Evolutionary conservation across 2,113 vertebrate species (phyloP).

Genomic region (Crocuta crocuta): DNA sequence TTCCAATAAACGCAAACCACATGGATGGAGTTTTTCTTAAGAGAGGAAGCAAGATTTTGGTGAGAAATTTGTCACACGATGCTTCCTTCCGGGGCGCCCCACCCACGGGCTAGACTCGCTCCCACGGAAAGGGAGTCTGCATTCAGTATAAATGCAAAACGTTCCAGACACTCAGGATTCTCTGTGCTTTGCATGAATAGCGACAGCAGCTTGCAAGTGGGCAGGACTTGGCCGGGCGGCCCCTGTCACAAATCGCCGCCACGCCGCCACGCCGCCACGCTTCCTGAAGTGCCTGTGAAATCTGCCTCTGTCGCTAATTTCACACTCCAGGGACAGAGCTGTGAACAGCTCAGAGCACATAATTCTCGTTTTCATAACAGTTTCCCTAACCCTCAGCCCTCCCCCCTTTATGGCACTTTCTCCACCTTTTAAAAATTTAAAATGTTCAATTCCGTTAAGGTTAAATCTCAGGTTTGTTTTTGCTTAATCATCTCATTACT

Average conservation of each 20-base stretch:
- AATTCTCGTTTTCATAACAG: slow-evolving; percentile 77
- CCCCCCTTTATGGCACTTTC: slow-evolving; percentile 41
- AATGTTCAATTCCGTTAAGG: slow-evolving; percentile 55
- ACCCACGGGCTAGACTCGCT: slow-evolving; percentile 63
- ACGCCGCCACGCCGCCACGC: background rate
- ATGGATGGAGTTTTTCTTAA: background rate
- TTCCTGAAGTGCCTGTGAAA: slow-evolving; percentile 80
- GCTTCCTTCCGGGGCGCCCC: slow-evolving; percentile 47
- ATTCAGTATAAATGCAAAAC: slow-evolving; percentile 70
- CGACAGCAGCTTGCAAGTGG: slow-evolving; percentile 74
- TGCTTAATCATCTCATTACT: slow-evolving; percentile 39
- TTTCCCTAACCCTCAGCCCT: slow-evolving; percentile 68
- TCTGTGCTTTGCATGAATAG: slow-evolving; percentile 75
- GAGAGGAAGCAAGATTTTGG: background rate
- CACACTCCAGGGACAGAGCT: slow-evolving; percentile 74
- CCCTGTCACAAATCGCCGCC: slow-evolving; percentile 56
- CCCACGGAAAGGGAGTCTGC: background rate
- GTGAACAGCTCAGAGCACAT: slow-evolving; percentile 57
- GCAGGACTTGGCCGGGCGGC: slow-evolving; percentile 76
- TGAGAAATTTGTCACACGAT: rapidly evolving
- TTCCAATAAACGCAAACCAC: background rate
- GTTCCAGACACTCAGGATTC: slow-evolving; percentile 62
- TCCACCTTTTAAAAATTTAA: slow-evolving; percentile 58
- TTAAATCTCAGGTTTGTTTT: slow-evolving; percentile 15
- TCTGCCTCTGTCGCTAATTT: slow-evolving; percentile 72